Base-by-base conservation (phyloP, 1,140 invertebrate species). In the Riptortus pedestris region DNA sequence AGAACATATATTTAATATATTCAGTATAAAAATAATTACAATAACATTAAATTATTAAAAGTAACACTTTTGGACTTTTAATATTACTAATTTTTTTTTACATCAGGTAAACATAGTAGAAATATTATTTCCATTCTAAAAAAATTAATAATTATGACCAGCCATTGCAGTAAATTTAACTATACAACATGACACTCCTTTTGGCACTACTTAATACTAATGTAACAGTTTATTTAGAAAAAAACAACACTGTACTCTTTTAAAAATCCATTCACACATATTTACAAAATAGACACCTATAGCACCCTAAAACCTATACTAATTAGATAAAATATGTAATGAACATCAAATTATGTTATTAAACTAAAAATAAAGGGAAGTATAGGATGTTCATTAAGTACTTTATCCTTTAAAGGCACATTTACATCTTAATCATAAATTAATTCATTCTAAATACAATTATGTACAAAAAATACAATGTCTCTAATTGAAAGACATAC, bases 171-270 rank as follows among this genome's bases (percentile, higher is more conserved):
- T 33, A 59, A 59, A 22, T 59, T 38, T 59, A 22, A 59, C 18
- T 33, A 29, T 59, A 48, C 47, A 43, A 62, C n/a, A 62, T 62
- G 61, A 62, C 61, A 62, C 61, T 51, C 61, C 61, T 62, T 62
- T 62, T 62, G 61, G 61, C 61, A 62, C 61, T 62, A 62, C 61
- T 62, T 48, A 48, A 27, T 38, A 26, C 61, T 62, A 62, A 55
- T 24, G 24, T 24, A 20, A 24, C 26, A 12, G 22, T 47, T 20
- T 61, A 24, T 61, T 61, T 62, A 12, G 45, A 51, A 62, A 62
- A 33, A 33, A 59, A 59, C 22, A 62, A 62, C 7, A 62, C 51
- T 62, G 61, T 28, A 62, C 61, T 62, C 28, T 59, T 57, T 33
- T 59, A 16, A 26, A 59, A 33, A 33, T 14, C 14, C 31, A 38